Evolutionary conservation across 2,113 vertebrate species (phyloP).

Genomic region (Glareola pratincola): DNA sequence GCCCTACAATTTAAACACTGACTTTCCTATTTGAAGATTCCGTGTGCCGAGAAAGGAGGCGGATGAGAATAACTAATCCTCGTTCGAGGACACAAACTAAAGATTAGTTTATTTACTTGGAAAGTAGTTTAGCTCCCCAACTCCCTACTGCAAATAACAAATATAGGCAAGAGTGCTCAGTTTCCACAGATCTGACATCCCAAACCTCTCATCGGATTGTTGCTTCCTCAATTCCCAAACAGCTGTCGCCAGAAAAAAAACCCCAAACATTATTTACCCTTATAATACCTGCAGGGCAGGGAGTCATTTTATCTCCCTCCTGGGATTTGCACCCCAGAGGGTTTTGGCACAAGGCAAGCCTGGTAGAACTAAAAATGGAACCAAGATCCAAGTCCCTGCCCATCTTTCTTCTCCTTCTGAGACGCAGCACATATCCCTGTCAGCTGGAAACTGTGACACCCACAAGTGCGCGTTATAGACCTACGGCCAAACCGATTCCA

Average conservation of each 20-base stretch:
- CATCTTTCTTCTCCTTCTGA: not conserved
- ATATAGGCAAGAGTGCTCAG: not conserved
- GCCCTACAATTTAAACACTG: not conserved
- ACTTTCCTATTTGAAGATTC: not conserved
- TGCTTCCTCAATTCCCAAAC: not conserved
- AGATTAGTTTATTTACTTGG: not conserved
- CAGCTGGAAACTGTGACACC: not conserved
- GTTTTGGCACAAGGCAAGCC: not conserved
- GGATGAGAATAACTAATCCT: not conserved
- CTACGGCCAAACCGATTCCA: not conserved
- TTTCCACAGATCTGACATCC: not conserved
- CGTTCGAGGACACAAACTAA: not conserved
- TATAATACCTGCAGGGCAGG: conserved; percentile 15
- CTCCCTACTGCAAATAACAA: not conserved
- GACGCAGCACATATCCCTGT: not conserved
- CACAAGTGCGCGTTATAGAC: rapidly evolving
- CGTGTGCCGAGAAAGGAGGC: not conserved
- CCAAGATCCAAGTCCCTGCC: not conserved
- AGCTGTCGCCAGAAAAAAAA: conserved; percentile 16
- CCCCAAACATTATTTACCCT: conserved; percentile 34
- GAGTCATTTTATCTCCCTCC: conserved; percentile 4
- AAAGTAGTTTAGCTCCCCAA: not conserved
- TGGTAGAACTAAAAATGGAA: conserved; percentile 33
- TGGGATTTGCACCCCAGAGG: conserved; percentile 10
- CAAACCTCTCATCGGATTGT: not conserved